Percentiles rank a stretch among this genome's conserved stretches.
Evolutionary conservation across 2,113 vertebrate species (phyloP).

Genomic region (Dascyllus trimaculatus): DNA sequence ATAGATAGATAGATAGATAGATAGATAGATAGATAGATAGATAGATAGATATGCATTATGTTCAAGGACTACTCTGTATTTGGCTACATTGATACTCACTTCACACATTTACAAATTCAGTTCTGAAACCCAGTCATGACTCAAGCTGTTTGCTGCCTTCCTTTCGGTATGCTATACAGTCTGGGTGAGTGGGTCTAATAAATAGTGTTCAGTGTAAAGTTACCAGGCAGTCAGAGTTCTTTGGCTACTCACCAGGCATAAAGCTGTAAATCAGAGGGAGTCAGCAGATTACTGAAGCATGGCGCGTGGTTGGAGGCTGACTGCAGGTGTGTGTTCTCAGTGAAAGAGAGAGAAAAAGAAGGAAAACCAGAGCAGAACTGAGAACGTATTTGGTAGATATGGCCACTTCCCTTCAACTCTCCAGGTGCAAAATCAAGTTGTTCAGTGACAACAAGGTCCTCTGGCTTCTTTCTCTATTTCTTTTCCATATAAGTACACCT

Average conservation of each 20-base stretch:
- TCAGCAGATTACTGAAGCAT: constrained; percentile 78
- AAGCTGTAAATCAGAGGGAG: constrained; percentile 78
- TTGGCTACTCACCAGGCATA: constrained; percentile 68
- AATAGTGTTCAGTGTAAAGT: constrained; percentile 52
- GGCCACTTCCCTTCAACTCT: constrained; percentile 71
- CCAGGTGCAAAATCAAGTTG: constrained; percentile 74
- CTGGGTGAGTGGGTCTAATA: constrained; percentile 35
- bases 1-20: neutral
- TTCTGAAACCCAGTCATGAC: constrained; percentile 26
- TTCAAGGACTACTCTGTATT: no score
- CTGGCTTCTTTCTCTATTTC: neutral
- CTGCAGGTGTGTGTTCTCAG: constrained; percentile 83
- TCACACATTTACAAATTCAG: constrained; percentile 20
- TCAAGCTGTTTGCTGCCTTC: constrained; percentile 34
- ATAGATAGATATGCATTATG: neutral
- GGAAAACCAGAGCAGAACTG: constrained; percentile 75
- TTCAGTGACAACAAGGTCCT: constrained; percentile 49
- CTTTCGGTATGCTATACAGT: constrained; percentile 27
- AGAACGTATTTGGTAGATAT: constrained; percentile 61
- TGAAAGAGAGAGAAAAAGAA: constrained; percentile 24
- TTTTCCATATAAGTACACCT: neutral
- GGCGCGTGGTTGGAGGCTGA: constrained; percentile 70
- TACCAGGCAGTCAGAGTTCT: constrained; percentile 47
- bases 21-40: neutral
- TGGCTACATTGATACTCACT: constrained; percentile 1